Base-by-base conservation (phyloP, 2,888 invertebrate genomes). In the Maniola hyperantus region DNA sequence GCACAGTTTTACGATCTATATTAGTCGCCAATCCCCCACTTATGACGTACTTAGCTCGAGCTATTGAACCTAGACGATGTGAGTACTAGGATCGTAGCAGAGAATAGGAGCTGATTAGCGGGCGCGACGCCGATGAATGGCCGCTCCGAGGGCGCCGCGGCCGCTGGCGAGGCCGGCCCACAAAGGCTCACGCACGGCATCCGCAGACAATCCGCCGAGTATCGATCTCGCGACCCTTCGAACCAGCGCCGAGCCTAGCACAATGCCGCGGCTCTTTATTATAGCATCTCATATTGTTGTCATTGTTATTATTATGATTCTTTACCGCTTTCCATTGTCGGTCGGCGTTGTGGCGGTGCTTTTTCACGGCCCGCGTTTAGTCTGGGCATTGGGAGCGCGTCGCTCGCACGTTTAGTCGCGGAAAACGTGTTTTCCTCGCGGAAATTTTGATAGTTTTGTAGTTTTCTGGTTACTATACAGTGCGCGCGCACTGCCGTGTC, bases 301-400 rank as follows among this genome's bases (percentile, higher is more conserved):
- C 91, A 92, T 92, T 92, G 92, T 92, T 92, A 92, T 92, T 92
- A 91, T 92, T 92, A 92, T 92, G 92, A 92, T 91, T 92, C 92
- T 92, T 92, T 91, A 89, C 91, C 91, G 92, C 92, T 92, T 92
- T 92, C 91, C 91, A 92, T 92, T 92, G 92, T 92, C 91, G 91
- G 89, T 83, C 88, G 87, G 87, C 92, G 91, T 89, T 91, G 90
- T 85, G 92, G 88, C 91, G 90, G 91, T 91, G 90, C 92, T 92
- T 92, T 92, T 92, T 92, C 92, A 92, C 90, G 89, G 89, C 82
- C 86, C 89, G 87, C 89, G 88, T 89, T 92, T 92, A 92, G 92
- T 92, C 92, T 90, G 91, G 89, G 86, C 89, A 91, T 83, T 85
- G 92, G 90, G 87, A 92, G 87, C 92, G 91, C 85, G 88, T 84